phyloP scores from a whole-genome alignment of 2,888 invertebrate genomes.

The Timema cristinae region DNA sequence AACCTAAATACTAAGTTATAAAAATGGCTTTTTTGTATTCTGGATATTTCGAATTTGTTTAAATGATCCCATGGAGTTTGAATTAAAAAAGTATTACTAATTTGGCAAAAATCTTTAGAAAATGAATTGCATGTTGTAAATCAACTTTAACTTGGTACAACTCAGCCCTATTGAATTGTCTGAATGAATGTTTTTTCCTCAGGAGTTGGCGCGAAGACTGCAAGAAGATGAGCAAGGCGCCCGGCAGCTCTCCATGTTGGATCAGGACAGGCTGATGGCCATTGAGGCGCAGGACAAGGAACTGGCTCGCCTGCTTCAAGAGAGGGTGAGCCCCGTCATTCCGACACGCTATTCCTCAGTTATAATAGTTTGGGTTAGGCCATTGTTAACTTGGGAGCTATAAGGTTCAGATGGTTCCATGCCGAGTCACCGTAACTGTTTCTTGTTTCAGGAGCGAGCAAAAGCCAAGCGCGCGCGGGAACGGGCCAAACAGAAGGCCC shows the following conservation, averaged over 20 bases:
- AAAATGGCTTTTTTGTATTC: too few relatives aligned
- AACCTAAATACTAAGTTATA: too few relatives aligned
- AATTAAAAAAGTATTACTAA: neutral
- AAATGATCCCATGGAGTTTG: neutral
- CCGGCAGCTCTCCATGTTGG: slow-evolving; percentile 52
- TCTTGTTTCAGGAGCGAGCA: slow-evolving; percentile 55
- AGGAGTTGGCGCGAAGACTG: slow-evolving; percentile 69
- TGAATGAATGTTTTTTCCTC: slow-evolving; percentile 29
- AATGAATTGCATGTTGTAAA: neutral
- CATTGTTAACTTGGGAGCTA: too few relatives aligned
- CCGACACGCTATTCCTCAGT: too few relatives aligned
- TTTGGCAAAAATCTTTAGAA: neutral
- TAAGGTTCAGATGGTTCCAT: too few relatives aligned
- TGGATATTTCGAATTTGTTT: too few relatives aligned
- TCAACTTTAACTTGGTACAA: neutral
- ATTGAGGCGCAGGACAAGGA: slow-evolving; percentile 79
- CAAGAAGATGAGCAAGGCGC: slow-evolving; percentile 69
- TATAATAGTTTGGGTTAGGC: too few relatives aligned
- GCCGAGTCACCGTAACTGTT: too few relatives aligned
- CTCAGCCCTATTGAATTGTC: neutral
- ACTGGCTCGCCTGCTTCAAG: slow-evolving; percentile 70
- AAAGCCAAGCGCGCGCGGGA: slow-evolving; percentile 67
- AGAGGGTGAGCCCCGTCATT: slow-evolving; percentile 45
- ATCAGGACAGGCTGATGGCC: slow-evolving; percentile 62
- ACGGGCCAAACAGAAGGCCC: slow-evolving; percentile 59